These are phyloP conservation scores for Pristionchus arcanus DNA, from an alignment of 2,888 invertebrate species.

Conservation along the genomic window DNA sequence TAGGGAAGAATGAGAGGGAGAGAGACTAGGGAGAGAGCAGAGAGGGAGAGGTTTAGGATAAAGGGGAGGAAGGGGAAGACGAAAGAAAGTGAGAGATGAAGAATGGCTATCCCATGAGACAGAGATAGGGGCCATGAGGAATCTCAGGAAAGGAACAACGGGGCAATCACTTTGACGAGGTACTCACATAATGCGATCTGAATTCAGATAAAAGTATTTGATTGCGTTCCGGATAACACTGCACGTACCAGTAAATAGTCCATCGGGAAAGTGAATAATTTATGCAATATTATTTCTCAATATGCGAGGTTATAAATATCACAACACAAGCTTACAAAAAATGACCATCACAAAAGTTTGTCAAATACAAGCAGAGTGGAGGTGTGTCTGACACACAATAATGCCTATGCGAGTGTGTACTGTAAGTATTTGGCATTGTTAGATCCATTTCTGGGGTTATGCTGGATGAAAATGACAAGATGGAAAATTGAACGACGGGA, in stretches of 20 bases:
- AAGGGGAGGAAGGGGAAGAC: background rate
- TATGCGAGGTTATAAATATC: background rate
- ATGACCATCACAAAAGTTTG: background rate
- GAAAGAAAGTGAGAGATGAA: slow-evolving; percentile 33
- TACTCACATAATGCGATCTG: background rate
- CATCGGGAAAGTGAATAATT: background rate
- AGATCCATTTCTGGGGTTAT: background rate
- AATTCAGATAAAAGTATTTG: background rate
- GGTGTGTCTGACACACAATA: background rate
- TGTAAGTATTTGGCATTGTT: slow-evolving; percentile 24
- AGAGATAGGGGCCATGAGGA: slow-evolving; percentile 1
- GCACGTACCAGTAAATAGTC: background rate
- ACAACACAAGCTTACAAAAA: slow-evolving; percentile 16
- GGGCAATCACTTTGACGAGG: background rate
- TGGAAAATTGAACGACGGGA: background rate
- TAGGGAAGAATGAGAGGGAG: background rate
- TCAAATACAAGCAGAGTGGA: background rate
- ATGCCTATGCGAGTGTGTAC: background rate
- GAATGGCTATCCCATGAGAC: background rate
- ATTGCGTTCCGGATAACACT: slow-evolving; percentile 13
- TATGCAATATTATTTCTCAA: background rate
- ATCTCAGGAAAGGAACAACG: background rate
- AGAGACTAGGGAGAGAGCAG: slow-evolving; percentile 9
- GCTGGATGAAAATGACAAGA: slow-evolving; percentile 15
- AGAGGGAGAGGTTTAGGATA: background rate